phyloP scores from a whole-genome alignment of 2,888 invertebrate genomes.

The Nomada fucata region DNA sequence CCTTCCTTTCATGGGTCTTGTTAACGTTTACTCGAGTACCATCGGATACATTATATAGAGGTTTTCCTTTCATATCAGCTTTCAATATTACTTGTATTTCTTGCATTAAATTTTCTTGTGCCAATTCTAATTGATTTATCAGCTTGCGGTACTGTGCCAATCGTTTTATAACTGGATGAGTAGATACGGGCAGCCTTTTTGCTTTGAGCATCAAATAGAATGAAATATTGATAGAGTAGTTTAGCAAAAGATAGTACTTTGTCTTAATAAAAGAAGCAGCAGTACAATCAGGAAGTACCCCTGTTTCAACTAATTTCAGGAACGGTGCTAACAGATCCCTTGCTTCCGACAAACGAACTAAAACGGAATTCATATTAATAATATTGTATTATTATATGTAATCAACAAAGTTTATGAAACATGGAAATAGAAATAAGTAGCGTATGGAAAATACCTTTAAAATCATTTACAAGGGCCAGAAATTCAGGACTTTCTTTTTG shows the following conservation, averaged over 20 bases:
- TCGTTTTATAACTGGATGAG: slow-evolving; percentile 95
- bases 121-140: slow-evolving; percentile 89
- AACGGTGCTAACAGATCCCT: slow-evolving; percentile 89
- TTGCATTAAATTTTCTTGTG: slow-evolving; percentile 88
- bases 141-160: slow-evolving; percentile 92
- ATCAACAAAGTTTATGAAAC: background rate
- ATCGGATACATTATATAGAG: slow-evolving; percentile 80
- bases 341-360: slow-evolving; percentile 86
- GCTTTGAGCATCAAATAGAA: slow-evolving; percentile 94
- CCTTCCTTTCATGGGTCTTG: slow-evolving; percentile 61
- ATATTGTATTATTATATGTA: background rate
- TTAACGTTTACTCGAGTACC: slow-evolving; percentile 48
- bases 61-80: slow-evolving; percentile 84
- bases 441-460: slow-evolving; percentile 86
- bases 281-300: slow-evolving; percentile 87
- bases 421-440: background rate
- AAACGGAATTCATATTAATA: slow-evolving; percentile 57
- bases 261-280: slow-evolving; percentile 90
- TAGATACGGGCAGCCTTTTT: slow-evolving; percentile 88
- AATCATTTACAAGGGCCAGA: slow-evolving; percentile 91
- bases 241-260: slow-evolving; percentile 89
- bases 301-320: slow-evolving; percentile 87
- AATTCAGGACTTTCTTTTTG: slow-evolving; percentile 96
- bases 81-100: slow-evolving; percentile 88
- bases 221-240: slow-evolving; percentile 94